These are phyloP conservation scores for Pholis gunnellus DNA, from an alignment of 2,113 vertebrate species.

Conservation along the genomic window DNA sequence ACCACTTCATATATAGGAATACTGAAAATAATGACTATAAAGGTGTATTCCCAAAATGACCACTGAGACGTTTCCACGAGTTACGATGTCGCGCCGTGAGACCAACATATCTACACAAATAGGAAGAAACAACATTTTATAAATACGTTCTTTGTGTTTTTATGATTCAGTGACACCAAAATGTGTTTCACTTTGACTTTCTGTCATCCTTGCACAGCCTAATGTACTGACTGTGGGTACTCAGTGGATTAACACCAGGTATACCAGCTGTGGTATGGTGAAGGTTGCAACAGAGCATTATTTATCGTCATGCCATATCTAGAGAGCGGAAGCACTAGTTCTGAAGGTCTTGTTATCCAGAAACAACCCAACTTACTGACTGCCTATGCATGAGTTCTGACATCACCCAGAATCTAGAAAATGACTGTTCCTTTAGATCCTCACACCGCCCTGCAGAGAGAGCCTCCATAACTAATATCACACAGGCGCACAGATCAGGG, in stretches of 20 bases:
- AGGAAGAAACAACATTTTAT: background rate
- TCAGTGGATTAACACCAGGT: slow-evolving; percentile 58
- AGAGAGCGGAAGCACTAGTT: slow-evolving; percentile 7
- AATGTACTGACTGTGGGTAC: slow-evolving; percentile 46
- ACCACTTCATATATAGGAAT: background rate
- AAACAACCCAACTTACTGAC: slow-evolving; percentile 28
- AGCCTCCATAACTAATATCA: slow-evolving; percentile 53
- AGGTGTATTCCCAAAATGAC: background rate
- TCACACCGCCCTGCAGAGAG: slow-evolving; percentile 41
- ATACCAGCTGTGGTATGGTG: slow-evolving; percentile 36
- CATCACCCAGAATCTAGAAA: slow-evolving; percentile 51
- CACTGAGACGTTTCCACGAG: background rate
- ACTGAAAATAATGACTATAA: background rate
- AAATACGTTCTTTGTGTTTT: background rate
- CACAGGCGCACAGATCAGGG: slow-evolving; percentile 32
- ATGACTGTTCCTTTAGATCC: slow-evolving; percentile 54
- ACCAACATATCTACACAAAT: background rate
- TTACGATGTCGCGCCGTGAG: background rate
- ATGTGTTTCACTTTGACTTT: slow-evolving; percentile 30
- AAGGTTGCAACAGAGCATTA: slow-evolving; percentile 27
- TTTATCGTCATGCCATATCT: slow-evolving; percentile 31
- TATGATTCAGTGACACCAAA: background rate
- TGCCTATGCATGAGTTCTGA: slow-evolving; percentile 33
- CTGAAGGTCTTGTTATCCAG: slow-evolving; percentile 22
- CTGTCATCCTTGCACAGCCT: slow-evolving; percentile 24